Conservation (phyloP, 2,888 invertebrate genomes). For the Acanthococcus lagerstroemiae region DNA sequence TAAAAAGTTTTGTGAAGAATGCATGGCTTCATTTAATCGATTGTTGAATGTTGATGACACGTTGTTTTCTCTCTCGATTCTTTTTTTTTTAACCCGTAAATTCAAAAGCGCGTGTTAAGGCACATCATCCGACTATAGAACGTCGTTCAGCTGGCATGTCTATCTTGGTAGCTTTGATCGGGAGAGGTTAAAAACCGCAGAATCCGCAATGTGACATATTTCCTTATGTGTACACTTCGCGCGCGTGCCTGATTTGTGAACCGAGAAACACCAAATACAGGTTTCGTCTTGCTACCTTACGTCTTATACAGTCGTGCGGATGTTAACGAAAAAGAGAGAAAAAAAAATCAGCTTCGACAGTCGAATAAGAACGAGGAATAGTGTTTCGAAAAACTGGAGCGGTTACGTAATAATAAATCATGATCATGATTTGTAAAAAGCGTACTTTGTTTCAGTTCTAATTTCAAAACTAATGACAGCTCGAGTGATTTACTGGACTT, state of each 20-base stretch:
- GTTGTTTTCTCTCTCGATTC: constrained; percentile 21
- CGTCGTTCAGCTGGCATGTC: constrained; percentile 25
- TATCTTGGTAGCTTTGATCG: constrained; percentile 22
- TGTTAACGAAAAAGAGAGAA: no score
- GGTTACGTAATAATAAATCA: background rate
- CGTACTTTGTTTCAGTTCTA: no score
- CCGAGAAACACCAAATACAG: constrained; percentile 16
- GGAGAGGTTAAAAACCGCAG: constrained; percentile 29
- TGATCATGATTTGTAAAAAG: no score
- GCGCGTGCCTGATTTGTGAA: constrained; percentile 30
- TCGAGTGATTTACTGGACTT: no score
- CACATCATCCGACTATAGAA: constrained; percentile 24
- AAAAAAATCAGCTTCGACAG: background rate
- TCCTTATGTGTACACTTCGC: constrained; percentile 29
- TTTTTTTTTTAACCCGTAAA: constrained; percentile 12
- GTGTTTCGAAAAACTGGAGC: background rate
- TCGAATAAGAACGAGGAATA: background rate
- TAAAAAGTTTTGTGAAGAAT: constrained; percentile 24
- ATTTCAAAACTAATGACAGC: no score
- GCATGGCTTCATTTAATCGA: constrained; percentile 24
- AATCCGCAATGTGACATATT: constrained; percentile 29
- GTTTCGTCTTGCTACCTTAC: constrained; percentile 12
- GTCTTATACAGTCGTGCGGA: background rate
- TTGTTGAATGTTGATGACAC: constrained; percentile 30
- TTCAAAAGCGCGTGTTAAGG: constrained; percentile 25